Conservation (phyloP, 2,797 vertebrate species). For the Scleropages formosus region DNA sequence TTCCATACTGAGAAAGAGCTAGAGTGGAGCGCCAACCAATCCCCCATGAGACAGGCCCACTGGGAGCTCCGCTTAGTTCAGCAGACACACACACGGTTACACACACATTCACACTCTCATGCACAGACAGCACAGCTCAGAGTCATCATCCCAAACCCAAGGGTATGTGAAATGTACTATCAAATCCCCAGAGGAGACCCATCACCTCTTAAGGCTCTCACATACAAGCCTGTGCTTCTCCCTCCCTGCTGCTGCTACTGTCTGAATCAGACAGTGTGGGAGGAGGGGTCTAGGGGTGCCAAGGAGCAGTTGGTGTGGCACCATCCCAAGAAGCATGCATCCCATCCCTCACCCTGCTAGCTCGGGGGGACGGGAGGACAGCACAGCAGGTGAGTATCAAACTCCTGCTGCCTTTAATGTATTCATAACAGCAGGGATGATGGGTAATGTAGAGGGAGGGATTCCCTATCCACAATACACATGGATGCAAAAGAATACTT, state of each 20-base stretch:
- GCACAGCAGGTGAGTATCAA: neutral
- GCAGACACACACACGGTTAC: neutral
- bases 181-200: neutral
- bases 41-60: too few species aligned
- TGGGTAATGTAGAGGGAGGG: neutral
- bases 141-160: neutral
- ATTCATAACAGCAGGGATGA: neutral
- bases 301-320: neutral
- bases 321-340: conserved; percentile 6
- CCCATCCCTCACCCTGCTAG: conserved; percentile 7
- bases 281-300: too few species aligned
- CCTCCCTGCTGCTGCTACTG: neutral
- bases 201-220: neutral
- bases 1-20: neutral
- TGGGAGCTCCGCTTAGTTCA: too few species aligned
- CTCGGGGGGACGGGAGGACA: neutral
- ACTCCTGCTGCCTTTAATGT: conserved; percentile 5
- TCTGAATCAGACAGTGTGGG: neutral
- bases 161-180: neutral
- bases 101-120: neutral
- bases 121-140: neutral
- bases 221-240: neutral
- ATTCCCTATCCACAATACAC: neutral
- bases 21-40: neutral
- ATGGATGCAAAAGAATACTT: conserved; percentile 16